Base-by-base conservation (phyloP, 23 tunicate genomes). In the Trididemnum nubilum region DNA sequence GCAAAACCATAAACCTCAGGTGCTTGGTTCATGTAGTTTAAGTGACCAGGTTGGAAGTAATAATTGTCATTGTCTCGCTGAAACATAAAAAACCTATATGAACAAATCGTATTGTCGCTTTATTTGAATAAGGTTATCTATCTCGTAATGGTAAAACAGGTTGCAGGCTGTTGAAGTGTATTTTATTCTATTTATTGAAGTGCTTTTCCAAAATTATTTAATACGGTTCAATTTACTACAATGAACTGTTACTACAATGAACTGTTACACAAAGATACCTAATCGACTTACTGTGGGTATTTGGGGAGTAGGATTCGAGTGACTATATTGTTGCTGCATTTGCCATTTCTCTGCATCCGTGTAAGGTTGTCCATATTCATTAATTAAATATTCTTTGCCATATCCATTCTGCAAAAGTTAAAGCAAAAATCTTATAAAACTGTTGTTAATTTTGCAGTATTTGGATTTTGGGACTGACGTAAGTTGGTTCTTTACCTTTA, bases 261-360 rank as follows among this genome's bases (percentile, higher is more conserved):
- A n/a, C n/a, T n/a, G n/a, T n/a, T n/a, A n/a, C n/a, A n/a, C n/a
- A n/a, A n/a, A n/a, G n/a, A n/a, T n/a, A n/a, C n/a, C n/a, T n/a
- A n/a, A n/a, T n/a, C n/a, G n/a, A 73, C 79, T 7, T 39, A 73
- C 79, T 25, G 61, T 38, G 5, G 79, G 79, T 19, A 29, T 72
- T 33, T 79, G 61, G 39, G 27, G 63, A 30, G 5, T 4, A 5
- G 38, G 38, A 31, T 31, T 4, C 19, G 38, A 2, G 12, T 72
- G 82, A 44, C 57, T 65, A 57, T 76, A 79, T 36, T 50, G 80
- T 37, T 85, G 88, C 58, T 73, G 81, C 90, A 86, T 77, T 49
- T 90, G 95, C 83, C 85, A 84, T 64, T 86, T 84, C 71, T 77
- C 89, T 32, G 88, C 85, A 84, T 84, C 95, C 52, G 87, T 84